Percentiles rank a stretch among this genome's conserved stretches.
These are phyloP conservation scores for Formica exsecta DNA, from an alignment of 1,140 invertebrate genomes.

Conservation along the genomic window DNA sequence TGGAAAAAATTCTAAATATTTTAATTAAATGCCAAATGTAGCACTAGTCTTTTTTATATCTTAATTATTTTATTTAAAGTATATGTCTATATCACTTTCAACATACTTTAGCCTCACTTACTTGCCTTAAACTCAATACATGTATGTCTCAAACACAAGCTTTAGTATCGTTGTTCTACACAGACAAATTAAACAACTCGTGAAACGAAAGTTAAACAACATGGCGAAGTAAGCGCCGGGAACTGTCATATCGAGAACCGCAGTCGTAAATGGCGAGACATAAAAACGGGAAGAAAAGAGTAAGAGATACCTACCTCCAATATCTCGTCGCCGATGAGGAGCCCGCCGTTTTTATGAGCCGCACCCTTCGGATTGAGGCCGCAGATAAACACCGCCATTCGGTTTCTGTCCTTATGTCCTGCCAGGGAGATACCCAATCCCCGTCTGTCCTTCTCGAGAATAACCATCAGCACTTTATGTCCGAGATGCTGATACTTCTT, in stretches of 20 bases:
- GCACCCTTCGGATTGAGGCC: slow-evolving; percentile 96
- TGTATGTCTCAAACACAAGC: background rate
- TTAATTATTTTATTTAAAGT: background rate
- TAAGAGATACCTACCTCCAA: slow-evolving; percentile 91
- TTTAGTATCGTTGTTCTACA: background rate
- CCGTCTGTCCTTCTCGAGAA: slow-evolving; percentile 89
- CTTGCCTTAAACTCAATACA: no score
- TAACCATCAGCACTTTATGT: slow-evolving; percentile 90
- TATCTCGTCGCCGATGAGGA: slow-evolving; percentile 98
- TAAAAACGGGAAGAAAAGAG: background rate
- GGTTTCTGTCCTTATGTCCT: slow-evolving; percentile 96
- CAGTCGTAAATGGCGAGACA: slow-evolving; percentile 38
- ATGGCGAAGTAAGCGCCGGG: background rate
- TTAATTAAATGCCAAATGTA: background rate
- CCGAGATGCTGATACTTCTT: slow-evolving; percentile 95
- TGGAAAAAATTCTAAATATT: background rate
- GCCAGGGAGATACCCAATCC: slow-evolving; percentile 96
- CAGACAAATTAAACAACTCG: slow-evolving; percentile 16
- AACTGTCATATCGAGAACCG: background rate
- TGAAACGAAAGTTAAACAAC: slow-evolving; percentile 55
- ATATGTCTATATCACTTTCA: background rate
- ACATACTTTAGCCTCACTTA: background rate
- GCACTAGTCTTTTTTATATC: background rate
- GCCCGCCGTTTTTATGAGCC: slow-evolving; percentile 91
- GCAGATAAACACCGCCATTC: slow-evolving; percentile 98